Base-by-base conservation (phyloP, 1,140 invertebrate species). In the Gonioctena quinquepunctata region DNA sequence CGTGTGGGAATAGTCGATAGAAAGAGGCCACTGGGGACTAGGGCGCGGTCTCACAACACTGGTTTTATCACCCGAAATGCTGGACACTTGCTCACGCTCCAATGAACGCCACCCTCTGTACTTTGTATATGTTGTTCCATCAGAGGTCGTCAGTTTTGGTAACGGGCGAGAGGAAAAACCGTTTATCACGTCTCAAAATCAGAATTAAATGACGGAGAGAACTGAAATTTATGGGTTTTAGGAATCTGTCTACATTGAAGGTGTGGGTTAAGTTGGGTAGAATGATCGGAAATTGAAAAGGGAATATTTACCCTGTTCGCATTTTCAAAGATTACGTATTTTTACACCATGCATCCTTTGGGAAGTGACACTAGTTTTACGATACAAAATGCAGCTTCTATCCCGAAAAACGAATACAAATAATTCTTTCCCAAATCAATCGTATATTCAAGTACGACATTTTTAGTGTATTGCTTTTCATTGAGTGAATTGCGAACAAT, bases 41-140 rank as follows among this genome's bases (percentile, higher is more conserved):
- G 16, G 21, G 16, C n/a, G 21, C 21, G 54, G 54, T 25, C 54
- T 13, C 22, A 57, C 21, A 57, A 57, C 54, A 23, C 19, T 57
- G 54, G 54, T 25, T 57, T 57, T 57, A 57, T 57, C 54, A 25
- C 54, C 25, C n/a, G 22, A 57, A 57, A 57, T 57, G n/a, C 54
- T 57, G 54, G 54, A 23, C 54, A 57, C 54, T 57, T 57, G 54
- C 54, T 21, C 54, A 23, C 54, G 54, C 16, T 57, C 54, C 54
- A 57, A 57, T 57, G 54, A 57, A 21, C 22, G 13, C 8, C 21
- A 22, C 54, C 54, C 54, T 57, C 22, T 42, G 33, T 42, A n/a
- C 16, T 42, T 42, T 57, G 54, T 57, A 57, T 57, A 57, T 22
- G 54, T 57, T 57, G 25, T 57, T 57, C 22, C 25, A 25, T 57